Conservation (phyloP, 1,140 invertebrate species). For the Luehdorfia chinensis region DNA sequence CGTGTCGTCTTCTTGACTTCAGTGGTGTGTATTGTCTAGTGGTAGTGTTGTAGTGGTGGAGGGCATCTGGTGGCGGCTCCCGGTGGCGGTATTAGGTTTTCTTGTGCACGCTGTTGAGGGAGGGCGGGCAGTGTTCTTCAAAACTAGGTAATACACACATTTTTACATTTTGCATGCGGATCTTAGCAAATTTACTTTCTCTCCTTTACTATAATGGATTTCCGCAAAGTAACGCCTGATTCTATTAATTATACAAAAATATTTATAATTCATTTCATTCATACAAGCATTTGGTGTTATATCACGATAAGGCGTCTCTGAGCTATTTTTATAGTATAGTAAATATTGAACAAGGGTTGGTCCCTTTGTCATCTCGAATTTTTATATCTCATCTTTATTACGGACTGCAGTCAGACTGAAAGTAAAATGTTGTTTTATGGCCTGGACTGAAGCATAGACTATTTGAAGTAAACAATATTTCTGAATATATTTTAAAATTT, state of each 20-base stretch:
- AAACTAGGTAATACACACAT: too few species aligned
- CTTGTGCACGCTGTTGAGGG: too few species aligned
- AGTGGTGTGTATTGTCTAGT: too few species aligned
- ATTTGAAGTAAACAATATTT: conserved; percentile 2
- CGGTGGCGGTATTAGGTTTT: too few species aligned
- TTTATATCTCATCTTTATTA: conserved; percentile 34
- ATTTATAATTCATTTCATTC: not conserved
- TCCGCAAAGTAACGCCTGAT: too few species aligned
- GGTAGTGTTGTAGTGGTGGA: too few species aligned
- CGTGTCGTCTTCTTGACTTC: too few species aligned
- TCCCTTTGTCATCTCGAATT: conserved; percentile 21
- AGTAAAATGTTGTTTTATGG: conserved; percentile 10
- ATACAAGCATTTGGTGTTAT: not conserved
- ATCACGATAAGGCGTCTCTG: conserved; percentile 6
- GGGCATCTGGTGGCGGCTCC: too few species aligned
- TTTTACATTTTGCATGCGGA: too few species aligned
- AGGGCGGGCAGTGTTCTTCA: too few species aligned
- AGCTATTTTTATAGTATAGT: conserved; percentile 28
- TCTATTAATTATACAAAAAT: not conserved
- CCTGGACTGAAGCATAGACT: conserved; percentile 4
- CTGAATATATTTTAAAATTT: not conserved
- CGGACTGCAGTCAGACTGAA: conserved; percentile 26
- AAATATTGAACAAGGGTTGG: conserved; percentile 19
- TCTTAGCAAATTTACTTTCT: too few species aligned
- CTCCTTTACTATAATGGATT: too few species aligned